Percentiles rank a stretch among this genome's conserved stretches.
Conservation (phyloP, 2,113 vertebrate species). For the Noturus placidus region DNA sequence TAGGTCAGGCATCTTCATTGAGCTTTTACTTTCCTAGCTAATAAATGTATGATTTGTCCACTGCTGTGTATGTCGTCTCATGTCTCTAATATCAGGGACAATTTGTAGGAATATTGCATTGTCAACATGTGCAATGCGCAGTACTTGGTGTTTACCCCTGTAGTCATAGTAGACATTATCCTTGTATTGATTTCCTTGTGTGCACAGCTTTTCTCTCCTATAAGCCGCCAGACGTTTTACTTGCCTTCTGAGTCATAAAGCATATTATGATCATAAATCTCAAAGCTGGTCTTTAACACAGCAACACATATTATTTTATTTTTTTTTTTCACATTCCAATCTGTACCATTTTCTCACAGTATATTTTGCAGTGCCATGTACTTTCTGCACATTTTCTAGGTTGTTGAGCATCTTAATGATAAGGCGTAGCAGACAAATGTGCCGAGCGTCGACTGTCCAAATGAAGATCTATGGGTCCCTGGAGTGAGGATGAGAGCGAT, state of each 20-base stretch:
- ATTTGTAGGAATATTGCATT: background rate
- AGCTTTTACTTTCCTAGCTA: background rate
- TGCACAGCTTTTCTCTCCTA: background rate
- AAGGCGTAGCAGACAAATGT: conserved; percentile 17
- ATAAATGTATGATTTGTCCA: background rate
- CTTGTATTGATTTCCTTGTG: conserved; percentile 11
- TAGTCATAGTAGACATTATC: background rate
- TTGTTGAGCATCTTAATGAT: conserved; percentile 6
- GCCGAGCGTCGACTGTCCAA: background rate
- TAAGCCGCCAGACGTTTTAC: conserved; percentile 2
- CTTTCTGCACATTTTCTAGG: background rate
- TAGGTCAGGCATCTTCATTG: background rate
- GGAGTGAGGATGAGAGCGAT: conserved; percentile 9
- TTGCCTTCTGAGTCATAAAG: background rate
- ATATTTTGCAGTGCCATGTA: background rate
- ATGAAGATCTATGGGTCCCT: conserved; percentile 24
- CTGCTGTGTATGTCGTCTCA: background rate
- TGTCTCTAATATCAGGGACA: background rate
- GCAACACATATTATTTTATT: too few relatives aligned
- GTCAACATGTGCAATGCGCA: background rate
- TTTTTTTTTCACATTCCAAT: background rate
- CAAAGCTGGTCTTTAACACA: background rate
- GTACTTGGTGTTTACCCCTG: conserved; percentile 3
- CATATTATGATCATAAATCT: conserved; percentile 9
- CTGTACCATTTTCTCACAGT: background rate